Conservation (phyloP, 2,797 vertebrate genomes). For the Liparis tanakae region DNA sequence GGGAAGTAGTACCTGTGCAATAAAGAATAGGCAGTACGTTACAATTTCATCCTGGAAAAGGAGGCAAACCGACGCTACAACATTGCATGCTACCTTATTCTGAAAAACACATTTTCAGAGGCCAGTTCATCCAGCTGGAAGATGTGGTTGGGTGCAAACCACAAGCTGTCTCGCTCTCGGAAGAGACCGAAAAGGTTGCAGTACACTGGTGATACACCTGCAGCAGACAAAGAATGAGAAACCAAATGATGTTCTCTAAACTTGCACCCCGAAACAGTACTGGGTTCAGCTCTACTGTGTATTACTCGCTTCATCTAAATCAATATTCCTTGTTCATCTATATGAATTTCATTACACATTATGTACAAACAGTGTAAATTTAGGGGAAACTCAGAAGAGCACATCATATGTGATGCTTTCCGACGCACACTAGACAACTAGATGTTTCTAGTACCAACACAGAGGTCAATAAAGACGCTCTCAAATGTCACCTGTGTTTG, state of each 20-base stretch:
- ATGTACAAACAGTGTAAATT: background rate
- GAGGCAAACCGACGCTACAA: background rate
- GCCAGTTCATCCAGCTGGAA: conserved; percentile 88
- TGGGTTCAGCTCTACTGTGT: background rate
- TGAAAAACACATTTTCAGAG: conserved; percentile 85
- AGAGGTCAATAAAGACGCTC: conserved; percentile 42
- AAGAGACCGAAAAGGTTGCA: conserved; percentile 91
- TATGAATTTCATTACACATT: background rate
- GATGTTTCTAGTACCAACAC: conserved; percentile 58
- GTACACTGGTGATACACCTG: conserved; percentile 92
- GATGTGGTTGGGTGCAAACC: conserved; percentile 93
- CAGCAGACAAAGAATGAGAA: conserved; percentile 34
- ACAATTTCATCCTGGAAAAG: background rate
- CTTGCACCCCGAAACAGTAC: background rate
- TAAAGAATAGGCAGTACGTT: background rate
- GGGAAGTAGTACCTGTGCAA: conserved; percentile 91
- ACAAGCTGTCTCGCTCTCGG: conserved; percentile 86
- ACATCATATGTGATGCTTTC: background rate
- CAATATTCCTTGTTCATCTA: background rate
- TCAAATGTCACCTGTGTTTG: conserved; percentile 71
- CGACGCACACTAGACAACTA: conserved; percentile 9
- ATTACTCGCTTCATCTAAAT: background rate
- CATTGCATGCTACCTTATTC: conserved; percentile 82
- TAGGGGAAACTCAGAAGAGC: background rate
- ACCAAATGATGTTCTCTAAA: background rate